Evolutionary conservation across 2,113 vertebrate genomes (phyloP), one percentile per base, ranked within the genome.

Genomic region (Erythrolamprus reginae): DNA sequence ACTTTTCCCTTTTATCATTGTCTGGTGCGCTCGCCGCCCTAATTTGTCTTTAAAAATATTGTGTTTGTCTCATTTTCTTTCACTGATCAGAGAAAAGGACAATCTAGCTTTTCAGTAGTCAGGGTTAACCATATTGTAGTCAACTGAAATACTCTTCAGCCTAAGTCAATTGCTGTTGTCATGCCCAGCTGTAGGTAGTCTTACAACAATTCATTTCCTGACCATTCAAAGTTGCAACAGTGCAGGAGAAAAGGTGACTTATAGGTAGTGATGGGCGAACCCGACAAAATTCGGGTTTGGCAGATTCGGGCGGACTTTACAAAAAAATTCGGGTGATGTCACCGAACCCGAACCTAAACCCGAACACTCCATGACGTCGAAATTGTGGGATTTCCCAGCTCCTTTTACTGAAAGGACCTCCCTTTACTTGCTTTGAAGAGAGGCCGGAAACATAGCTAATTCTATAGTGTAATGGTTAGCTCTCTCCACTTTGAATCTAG

Each of bases 1-100:
- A 95, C 92, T 94, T 93, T 95, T 93, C 70, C 84, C 88, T 96
- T 96, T 95, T 92, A 96, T 94, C 96, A 93, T 94, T 94, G 94
- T 93, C 96, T 95, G 94, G 93, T 95, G 82, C 17, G 55, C 45
- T 93, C 61, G 84, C 93, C 56, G 55, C 92, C 88, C 90, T 90
- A 91, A 92, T 96, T 94, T 94, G 92, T 95, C 92, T 9, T 88
- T 91, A 12, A 89, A 33, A 21, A 47, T 19, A 0, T 52, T 82
- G 10, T 8, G 4, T 50, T 38, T 50, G 4, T 42, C 87, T 94
- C 26, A 0, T 88, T 88, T n/a, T 83, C 45, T 47, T 42, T 90
- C 89, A 12, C n/a, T 3, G 42, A 58, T 53, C 52, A 92, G 91
- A 26, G 45, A 82, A 90, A 82, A 90, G 86, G 51, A 48, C 33